A percentile compares a stretch with the other conserved stretches of the same genome.
These are phyloP conservation scores for Phylloscopus whistleri DNA, from an alignment of 2,113 vertebrate genomes.

Conservation along the genomic window DNA sequence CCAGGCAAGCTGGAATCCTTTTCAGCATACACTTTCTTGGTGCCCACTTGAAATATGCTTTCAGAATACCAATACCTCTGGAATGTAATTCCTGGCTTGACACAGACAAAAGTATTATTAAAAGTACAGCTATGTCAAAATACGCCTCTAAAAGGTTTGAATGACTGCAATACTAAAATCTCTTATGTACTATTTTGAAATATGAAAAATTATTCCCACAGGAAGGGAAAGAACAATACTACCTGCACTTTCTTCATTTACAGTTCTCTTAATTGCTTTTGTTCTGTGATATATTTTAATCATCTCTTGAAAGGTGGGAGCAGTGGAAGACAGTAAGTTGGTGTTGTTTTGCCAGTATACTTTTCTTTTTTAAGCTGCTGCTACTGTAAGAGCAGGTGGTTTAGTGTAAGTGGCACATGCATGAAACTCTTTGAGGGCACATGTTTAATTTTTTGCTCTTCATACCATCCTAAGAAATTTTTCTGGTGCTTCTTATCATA, in stretches of 20 bases:
- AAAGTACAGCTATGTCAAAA: background rate
- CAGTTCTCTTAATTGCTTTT: background rate
- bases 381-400: background rate
- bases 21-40: background rate
- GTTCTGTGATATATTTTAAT: background rate
- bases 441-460: background rate
- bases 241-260: background rate
- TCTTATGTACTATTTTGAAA: background rate
- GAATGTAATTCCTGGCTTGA: background rate
- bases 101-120: background rate
- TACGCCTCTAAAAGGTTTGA: background rate
- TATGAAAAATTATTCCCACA: background rate
- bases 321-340: background rate
- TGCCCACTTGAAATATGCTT: background rate
- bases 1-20: background rate
- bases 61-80: background rate
- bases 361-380: background rate
- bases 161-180: background rate
- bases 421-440: background rate
- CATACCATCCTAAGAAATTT: background rate
- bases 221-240: background rate
- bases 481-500: background rate
- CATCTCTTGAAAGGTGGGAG: background rate
- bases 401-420: background rate
- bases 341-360: background rate